Conservation (phyloP, 64 coral and sea anemone species). For the Actinia tenebrosa region DNA sequence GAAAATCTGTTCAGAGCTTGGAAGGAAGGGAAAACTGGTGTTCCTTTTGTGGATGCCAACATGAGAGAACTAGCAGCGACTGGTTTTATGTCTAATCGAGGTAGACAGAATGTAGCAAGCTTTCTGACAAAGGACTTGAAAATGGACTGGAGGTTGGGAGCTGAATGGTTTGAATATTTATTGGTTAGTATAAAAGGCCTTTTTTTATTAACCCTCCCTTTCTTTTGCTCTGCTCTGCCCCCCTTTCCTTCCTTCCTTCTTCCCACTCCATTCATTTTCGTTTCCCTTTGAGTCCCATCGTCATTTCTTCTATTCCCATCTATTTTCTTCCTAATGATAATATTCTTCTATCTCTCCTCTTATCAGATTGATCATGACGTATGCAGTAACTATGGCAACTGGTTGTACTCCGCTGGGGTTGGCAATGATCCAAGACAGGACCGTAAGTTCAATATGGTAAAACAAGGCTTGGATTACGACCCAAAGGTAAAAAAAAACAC, state of each 20-base stretch:
- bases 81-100: conserved; percentile 69
- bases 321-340: too few species aligned
- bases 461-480: conserved; percentile 70
- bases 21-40: conserved; percentile 47
- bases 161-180: conserved; percentile 74
- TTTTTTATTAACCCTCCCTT: not conserved
- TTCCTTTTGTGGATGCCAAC: conserved; percentile 60
- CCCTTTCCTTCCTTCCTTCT: not conserved
- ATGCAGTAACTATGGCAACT: conserved; percentile 69
- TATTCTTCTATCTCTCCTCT: not conserved
- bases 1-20: conserved; percentile 30
- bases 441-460: conserved; percentile 71
- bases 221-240: not conserved
- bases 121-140: conserved; percentile 66
- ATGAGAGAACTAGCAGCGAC: conserved; percentile 60
- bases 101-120: conserved; percentile 58
- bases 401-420: conserved; percentile 64
- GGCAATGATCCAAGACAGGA: conserved; percentile 68
- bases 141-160: conserved; percentile 60
- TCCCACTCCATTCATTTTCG: not conserved
- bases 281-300: too few species aligned
- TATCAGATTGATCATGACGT: conserved; percentile 55
- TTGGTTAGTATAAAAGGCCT: not conserved
- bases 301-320: too few species aligned
- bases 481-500: conserved; percentile 30